Evolutionary conservation across 2,113 vertebrate species (phyloP).

Genomic region (Boulengeromyrus knoepffleri): DNA sequence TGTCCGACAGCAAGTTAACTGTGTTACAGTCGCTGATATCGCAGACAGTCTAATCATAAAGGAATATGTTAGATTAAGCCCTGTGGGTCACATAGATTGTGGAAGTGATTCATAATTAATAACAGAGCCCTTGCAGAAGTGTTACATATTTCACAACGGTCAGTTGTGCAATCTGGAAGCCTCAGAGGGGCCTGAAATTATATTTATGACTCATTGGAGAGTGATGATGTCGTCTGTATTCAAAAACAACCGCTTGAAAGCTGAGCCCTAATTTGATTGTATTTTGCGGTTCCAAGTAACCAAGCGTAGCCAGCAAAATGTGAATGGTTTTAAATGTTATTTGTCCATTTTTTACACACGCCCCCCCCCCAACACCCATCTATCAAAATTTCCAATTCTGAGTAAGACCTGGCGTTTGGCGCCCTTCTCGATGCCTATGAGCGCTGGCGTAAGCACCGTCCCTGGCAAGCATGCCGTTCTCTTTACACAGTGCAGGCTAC

Average conservation of each 20-base stretch:
- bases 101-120: conserved; percentile 37
- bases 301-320: neutral
- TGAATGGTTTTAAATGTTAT: neutral
- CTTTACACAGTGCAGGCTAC: neutral
- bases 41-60: conserved; percentile 23
- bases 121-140: conserved; percentile 29
- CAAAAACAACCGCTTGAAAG: conserved; percentile 20
- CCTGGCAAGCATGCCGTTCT: neutral
- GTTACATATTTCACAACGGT: conserved; percentile 37
- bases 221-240: conserved; percentile 23
- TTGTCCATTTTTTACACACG: neutral
- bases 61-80: conserved; percentile 24
- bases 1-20: neutral
- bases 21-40: conserved; percentile 16
- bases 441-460: neutral
- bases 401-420: neutral
- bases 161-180: conserved; percentile 30
- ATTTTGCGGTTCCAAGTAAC: neutral
- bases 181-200: conserved; percentile 21
- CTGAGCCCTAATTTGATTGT: conserved; percentile 21
- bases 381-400: conserved; percentile 2
- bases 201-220: conserved; percentile 35
- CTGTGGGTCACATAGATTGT: conserved; percentile 23
- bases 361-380: neutral
- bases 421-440: neutral